These are phyloP conservation scores for Balaeniceps rex DNA, from an alignment of 2,113 vertebrate species.

Conservation along the genomic window DNA sequence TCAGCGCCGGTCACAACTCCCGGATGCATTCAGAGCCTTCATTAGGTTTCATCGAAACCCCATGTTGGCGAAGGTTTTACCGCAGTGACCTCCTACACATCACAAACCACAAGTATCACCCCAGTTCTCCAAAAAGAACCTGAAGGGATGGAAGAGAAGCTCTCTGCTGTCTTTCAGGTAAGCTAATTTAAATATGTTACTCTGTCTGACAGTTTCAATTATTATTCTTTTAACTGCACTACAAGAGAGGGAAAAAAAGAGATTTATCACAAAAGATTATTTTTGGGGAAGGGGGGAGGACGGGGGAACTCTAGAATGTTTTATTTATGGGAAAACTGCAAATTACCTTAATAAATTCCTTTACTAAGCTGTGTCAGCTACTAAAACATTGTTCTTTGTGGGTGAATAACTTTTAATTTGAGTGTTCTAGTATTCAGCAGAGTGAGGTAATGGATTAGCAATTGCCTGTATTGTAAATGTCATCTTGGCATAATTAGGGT, in stretches of 20 bases:
- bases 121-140: background rate
- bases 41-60: background rate
- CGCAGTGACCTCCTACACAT: background rate
- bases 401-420: constrained; percentile 72
- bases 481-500: constrained; percentile 69
- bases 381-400: constrained; percentile 71
- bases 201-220: background rate
- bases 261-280: constrained; percentile 9
- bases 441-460: constrained; percentile 71
- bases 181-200: background rate
- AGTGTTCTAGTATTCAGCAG: constrained; percentile 61
- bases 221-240: background rate
- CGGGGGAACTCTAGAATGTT: background rate
- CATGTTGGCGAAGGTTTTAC: background rate
- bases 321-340: constrained; percentile 64
- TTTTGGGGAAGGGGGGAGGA: background rate
- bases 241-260: background rate
- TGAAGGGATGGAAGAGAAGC: background rate
- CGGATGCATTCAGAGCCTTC: background rate
- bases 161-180: background rate
- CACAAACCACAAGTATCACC: background rate
- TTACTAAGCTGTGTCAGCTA: constrained; percentile 63
- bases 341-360: constrained; percentile 69
- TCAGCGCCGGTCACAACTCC: background rate
- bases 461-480: constrained; percentile 71